Conservation (phyloP, 2,113 vertebrate genomes). For the Acrocephalus arundinaceus region DNA sequence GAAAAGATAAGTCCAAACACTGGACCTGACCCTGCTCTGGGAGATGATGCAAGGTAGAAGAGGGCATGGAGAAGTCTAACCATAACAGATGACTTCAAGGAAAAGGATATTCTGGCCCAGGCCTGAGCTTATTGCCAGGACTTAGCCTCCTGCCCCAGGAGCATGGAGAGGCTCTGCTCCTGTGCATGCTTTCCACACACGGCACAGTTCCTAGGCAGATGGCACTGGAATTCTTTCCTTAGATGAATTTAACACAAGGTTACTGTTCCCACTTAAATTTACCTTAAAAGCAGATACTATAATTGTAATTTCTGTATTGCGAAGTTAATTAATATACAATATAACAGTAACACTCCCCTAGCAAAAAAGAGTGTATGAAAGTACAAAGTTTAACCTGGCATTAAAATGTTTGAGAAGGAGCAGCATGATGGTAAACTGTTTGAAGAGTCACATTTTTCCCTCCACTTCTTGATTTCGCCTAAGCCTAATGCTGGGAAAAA, state of each 20-base stretch:
- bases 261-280: background rate
- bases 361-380: background rate
- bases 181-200: rapidly evolving
- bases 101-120: background rate
- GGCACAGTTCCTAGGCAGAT: background rate
- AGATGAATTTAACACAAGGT: background rate
- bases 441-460: background rate
- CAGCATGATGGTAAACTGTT: background rate
- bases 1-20: background rate
- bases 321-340: background rate
- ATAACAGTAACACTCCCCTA: background rate
- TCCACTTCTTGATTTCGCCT: background rate
- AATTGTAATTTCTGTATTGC: background rate
- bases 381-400: background rate
- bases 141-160: background rate
- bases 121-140: background rate
- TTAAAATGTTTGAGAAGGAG: background rate
- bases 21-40: background rate
- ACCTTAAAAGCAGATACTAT: background rate
- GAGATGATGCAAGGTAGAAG: background rate
- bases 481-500: background rate
- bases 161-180: background rate
- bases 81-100: background rate
- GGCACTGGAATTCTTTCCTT: background rate
- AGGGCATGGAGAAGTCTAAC: background rate